Percentiles rank a stretch among this genome's conserved stretches.
Conservation (phyloP, 2,113 vertebrate genomes). For the Syrmaticus mikado region DNA sequence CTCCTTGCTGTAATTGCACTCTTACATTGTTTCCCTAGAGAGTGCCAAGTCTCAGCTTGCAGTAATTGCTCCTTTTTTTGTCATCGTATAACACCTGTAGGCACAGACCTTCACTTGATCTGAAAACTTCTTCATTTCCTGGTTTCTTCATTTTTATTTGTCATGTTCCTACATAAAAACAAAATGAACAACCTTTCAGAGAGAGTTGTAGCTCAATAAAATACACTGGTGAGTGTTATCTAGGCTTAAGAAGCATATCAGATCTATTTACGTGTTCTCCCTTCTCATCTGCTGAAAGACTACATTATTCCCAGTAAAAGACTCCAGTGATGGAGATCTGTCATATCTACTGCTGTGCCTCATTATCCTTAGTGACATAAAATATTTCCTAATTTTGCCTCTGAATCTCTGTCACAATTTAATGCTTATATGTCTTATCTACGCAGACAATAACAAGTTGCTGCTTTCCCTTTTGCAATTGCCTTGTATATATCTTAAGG, state of each 20-base stretch:
- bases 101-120: neutral
- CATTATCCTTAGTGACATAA: neutral
- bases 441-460: neutral
- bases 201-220: neutral
- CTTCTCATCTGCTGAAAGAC: neutral
- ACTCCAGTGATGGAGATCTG: neutral
- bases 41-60: neutral
- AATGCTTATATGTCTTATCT: neutral
- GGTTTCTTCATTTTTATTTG: neutral
- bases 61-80: neutral
- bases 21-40: neutral
- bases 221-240: neutral
- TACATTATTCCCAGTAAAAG: neutral
- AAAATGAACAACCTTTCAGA: neutral
- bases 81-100: neutral
- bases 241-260: neutral
- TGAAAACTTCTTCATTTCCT: neutral
- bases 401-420: neutral
- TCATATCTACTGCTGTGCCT: neutral
- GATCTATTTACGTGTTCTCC: neutral
- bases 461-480: neutral
- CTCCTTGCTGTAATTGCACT: constrained; percentile 3
- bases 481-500: neutral
- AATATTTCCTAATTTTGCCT: neutral
- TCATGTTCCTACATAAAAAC: neutral